Conservation (phyloP, 2,797 vertebrate species). For the Acanthiza pusilla region DNA sequence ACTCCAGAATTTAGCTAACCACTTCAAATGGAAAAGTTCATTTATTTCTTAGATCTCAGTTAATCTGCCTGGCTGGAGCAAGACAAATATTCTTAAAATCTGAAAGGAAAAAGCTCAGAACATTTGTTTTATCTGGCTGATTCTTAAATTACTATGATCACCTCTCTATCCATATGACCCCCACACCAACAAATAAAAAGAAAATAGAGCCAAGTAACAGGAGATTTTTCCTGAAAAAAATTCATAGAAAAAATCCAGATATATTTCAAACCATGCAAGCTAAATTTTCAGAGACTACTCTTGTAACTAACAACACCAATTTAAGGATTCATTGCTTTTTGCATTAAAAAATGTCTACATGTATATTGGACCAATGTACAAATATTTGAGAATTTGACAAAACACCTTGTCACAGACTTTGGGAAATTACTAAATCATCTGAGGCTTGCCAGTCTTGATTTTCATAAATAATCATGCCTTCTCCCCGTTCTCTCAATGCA, state of each 20-base stretch:
- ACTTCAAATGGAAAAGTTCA: background rate
- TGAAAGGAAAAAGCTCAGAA: background rate
- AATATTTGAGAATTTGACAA: background rate
- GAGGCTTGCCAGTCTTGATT: background rate
- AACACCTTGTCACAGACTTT: background rate
- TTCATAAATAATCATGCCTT: background rate
- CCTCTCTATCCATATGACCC: background rate
- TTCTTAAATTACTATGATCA: background rate
- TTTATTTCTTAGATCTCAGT: background rate
- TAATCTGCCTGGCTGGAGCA: background rate
- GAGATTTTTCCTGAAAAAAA: background rate
- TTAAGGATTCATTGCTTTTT: conserved; percentile 7
- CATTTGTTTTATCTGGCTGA: background rate
- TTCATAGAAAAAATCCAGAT: background rate
- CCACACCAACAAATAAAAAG: background rate
- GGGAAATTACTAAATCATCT: conserved; percentile 27
- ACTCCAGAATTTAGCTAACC: background rate
- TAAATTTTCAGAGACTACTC: background rate
- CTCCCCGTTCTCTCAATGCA: background rate
- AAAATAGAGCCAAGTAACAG: background rate
- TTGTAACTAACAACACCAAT: background rate
- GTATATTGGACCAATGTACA: background rate
- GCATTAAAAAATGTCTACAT: background rate
- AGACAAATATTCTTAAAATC: background rate
- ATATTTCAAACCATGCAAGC: background rate